Percentiles rank a stretch among this genome's conserved stretches.
Evolutionary conservation across 2,888 invertebrate species (phyloP).

Genomic region (Drosophila cracens): DNA sequence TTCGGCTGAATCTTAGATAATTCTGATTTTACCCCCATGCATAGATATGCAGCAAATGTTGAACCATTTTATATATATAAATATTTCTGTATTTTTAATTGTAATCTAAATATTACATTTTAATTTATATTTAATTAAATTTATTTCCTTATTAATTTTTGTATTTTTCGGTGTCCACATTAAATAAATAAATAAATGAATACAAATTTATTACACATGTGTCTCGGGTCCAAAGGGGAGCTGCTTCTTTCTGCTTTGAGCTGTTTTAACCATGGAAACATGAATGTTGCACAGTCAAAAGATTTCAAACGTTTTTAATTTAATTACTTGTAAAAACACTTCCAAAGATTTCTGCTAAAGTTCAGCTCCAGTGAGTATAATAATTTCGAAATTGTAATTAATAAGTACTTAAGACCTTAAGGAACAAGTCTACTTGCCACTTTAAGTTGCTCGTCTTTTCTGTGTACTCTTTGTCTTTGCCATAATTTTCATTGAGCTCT

Average conservation of each 20-base stretch:
- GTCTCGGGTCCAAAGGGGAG: background rate
- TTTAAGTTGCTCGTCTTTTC: conserved; percentile 20
- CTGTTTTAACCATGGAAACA: background rate
- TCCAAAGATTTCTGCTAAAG: background rate
- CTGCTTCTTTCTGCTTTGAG: background rate
- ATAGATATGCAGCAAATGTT: background rate
- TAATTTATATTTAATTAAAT: background rate
- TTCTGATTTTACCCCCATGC: background rate
- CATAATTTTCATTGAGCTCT: conserved; percentile 11
- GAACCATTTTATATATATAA: no score
- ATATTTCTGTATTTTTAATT: background rate
- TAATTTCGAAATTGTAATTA: conserved; percentile 12
- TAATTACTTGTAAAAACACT: conserved; percentile 1
- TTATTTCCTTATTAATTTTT: background rate
- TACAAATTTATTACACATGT: background rate
- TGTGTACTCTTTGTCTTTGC: conserved; percentile 14
- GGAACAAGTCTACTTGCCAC: conserved; percentile 15
- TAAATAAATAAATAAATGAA: background rate
- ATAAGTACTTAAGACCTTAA: conserved; percentile 13
- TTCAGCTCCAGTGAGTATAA: conserved; percentile 1
- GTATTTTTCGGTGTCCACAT: background rate
- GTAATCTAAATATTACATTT: background rate
- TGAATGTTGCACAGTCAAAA: background rate
- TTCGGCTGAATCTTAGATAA: background rate
- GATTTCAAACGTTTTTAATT: conserved; percentile 8